phyloP scores from a whole-genome alignment of 1,140 invertebrate genomes.

The Bombus difficillimus region DNA sequence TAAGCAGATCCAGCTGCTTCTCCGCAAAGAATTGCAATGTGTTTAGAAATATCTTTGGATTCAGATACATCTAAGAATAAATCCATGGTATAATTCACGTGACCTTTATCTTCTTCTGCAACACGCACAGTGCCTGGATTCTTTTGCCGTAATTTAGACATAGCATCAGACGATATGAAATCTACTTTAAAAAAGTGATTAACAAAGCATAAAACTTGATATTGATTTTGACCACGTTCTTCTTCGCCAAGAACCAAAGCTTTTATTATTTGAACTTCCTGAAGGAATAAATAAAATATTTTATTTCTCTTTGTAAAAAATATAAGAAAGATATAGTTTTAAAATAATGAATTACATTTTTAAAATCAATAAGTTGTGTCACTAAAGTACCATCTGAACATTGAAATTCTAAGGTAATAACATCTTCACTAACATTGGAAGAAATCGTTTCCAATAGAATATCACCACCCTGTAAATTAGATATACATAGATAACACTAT shows the following conservation, averaged over 20 bases:
- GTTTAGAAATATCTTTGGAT: slow-evolving; percentile 88
- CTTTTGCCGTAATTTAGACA: slow-evolving; percentile 98
- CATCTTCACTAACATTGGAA: slow-evolving; percentile 94
- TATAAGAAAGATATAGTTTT: slow-evolving; percentile 5
- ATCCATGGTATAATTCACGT: slow-evolving; percentile 91
- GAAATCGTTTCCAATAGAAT: slow-evolving; percentile 95
- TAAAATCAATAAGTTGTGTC: slow-evolving; percentile 96
- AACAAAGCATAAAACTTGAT: slow-evolving; percentile 96
- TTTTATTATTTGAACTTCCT: slow-evolving; percentile 97
- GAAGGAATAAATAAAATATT: slow-evolving; percentile 59
- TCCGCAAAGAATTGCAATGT: slow-evolving; percentile 88
- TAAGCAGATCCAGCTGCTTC: slow-evolving; percentile 91
- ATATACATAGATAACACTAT: neutral
- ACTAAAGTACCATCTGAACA: slow-evolving; percentile 95
- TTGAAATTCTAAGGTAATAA: slow-evolving; percentile 94
- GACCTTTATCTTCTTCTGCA: slow-evolving; percentile 94
- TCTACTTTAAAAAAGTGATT: slow-evolving; percentile 94
- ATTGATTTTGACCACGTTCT: slow-evolving; percentile 94
- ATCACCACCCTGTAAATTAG: slow-evolving; percentile 90
- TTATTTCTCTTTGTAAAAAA: neutral
- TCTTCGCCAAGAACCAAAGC: slow-evolving; percentile 97
- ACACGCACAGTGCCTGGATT: slow-evolving; percentile 86
- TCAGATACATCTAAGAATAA: slow-evolving; percentile 88
- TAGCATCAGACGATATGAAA: slow-evolving; percentile 97
- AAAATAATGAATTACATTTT: slow-evolving; percentile 88